Evolutionary conservation across 2,888 invertebrate genomes (phyloP), one percentile per base, ranked within the genome.

Genomic region (Cephonodes hylas): DNA sequence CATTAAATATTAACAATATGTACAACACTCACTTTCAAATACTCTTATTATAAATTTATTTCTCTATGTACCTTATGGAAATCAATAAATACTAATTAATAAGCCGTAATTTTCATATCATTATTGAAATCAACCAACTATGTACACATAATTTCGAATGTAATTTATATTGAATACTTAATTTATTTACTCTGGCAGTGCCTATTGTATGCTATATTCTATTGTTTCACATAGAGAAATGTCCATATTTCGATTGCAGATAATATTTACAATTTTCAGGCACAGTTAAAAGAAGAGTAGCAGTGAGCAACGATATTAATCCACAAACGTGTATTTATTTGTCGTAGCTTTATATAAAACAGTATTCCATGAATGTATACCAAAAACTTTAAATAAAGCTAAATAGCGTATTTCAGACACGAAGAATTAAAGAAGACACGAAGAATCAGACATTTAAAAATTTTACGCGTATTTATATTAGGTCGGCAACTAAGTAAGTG

Each of bases 141-240:
- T 38, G 13, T 38, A 57, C 34, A 34, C 18, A 22, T n/a, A 38
- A 22, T 38, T 57, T 57, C 7, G 20, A 38, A 34, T 20, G 8
- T 63, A 62, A 60, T 58, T 8, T 20, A 10, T 20, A 27, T n/a
- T 44, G 61, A 46, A 60, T 65, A 44, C 42, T 60, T 62, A 64
- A 60, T 66, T 74, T 75, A 75, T 62, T 72, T 71, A 70, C 68
- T 61, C 66, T 79, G 85, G 84, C 84, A 85, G 86, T 85, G 80
- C 81, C 81, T 77, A 75, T 69, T 66, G 61, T 70, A 22, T 62
- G 20, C 20, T 44, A 58, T 23, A 18, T 15, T 18, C n/a, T 27
- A 48, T 58, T 59, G 58, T 38, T 58, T 46, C 4, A 34, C 8
- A 23, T 44, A 38, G 44, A 60, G 23, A 42, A 20, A 42, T 34